Base-by-base conservation (phyloP, 30 jellyfish, hydroid and myxozoan species). In the Chrysaora quinquecirrha region DNA sequence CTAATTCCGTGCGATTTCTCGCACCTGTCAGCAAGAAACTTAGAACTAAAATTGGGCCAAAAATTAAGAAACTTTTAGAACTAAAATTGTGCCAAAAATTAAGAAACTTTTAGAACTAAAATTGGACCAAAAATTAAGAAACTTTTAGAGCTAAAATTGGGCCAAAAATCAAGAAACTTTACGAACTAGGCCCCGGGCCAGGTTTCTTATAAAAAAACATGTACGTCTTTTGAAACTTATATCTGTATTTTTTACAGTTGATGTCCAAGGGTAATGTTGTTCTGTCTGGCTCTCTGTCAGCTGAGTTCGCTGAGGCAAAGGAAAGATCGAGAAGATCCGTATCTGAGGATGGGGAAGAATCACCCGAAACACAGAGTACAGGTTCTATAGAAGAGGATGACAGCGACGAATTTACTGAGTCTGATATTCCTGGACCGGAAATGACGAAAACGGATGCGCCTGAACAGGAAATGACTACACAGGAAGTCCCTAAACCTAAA, bases 241-340 rank as follows among this genome's bases (percentile, higher is more conserved):
- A n/a, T n/a, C n/a, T n/a, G n/a, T n/a, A n/a, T 30, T 47, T 10
- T 29, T 56, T 75, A 19, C 62, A 90, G 97, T 48, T 84, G 50
- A 83, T 84, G 89, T 90, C 95, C 34, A 82, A 86, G 56, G 97
- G 97, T 14, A 85, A 84, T 68, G 89, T 78, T 16, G 89, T 48
- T 16, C 85, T 49, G n/a, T 84, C 90, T 71, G 97, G 94, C 24
- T 25, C 64, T 73, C 4, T 33, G 11, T 52, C 60, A 16, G 49
- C 62, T 1, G 75, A 68, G 49, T 82, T 82, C 63, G 27, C 38
- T 32, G 92, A 70, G 50, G 80, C 85, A 12, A 31, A 29, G 38
- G 21, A 75, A 16, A 68, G 85, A 50, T 11, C 46, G 14, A 65
- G 54, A 34, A 50, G 85, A 14, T 69, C 83, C 10, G 61, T 29